phyloP scores from a whole-genome alignment of 2,888 invertebrate species.

The Prosopocoilus inquinatus region DNA sequence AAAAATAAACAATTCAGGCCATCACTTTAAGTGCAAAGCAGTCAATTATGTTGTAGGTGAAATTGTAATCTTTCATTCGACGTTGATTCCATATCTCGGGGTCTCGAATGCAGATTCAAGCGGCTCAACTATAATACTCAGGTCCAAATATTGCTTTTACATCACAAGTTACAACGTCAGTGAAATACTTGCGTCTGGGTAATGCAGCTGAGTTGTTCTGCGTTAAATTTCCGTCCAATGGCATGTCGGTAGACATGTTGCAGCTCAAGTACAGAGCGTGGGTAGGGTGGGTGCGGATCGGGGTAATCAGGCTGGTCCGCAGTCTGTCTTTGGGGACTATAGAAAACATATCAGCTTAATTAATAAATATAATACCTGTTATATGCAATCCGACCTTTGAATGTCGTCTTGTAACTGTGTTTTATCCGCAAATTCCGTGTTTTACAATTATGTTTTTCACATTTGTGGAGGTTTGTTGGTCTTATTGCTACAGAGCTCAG shows the following conservation, averaged over 20 bases:
- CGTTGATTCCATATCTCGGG: constrained; percentile 30
- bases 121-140: constrained; percentile 24
- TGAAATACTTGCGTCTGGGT: constrained; percentile 12
- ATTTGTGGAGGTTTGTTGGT: constrained; percentile 1
- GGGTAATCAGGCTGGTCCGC: constrained; percentile 46
- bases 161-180: background rate
- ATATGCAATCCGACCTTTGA: constrained; percentile 54
- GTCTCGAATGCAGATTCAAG: constrained; percentile 33
- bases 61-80: constrained; percentile 3
- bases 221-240: constrained; percentile 53
- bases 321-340: constrained; percentile 62
- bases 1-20: constrained; percentile 9
- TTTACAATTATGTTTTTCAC: constrained; percentile 17
- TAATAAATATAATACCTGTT: constrained; percentile 53
- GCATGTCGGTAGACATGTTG: constrained; percentile 45
- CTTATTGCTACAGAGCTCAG: too few species aligned
- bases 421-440: constrained; percentile 46
- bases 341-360: constrained; percentile 71
- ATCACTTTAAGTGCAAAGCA: constrained; percentile 21
- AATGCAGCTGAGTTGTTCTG: constrained; percentile 39
- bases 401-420: constrained; percentile 53
- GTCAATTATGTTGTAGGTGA: constrained; percentile 25
- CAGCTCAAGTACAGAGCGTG: constrained; percentile 49
- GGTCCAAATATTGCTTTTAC: constrained; percentile 2
- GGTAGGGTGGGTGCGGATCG: constrained; percentile 51